Percentiles rank a stretch among this genome's conserved stretches.
Conservation (phyloP, 2,888 invertebrate species). For the Tribolium freemani region DNA sequence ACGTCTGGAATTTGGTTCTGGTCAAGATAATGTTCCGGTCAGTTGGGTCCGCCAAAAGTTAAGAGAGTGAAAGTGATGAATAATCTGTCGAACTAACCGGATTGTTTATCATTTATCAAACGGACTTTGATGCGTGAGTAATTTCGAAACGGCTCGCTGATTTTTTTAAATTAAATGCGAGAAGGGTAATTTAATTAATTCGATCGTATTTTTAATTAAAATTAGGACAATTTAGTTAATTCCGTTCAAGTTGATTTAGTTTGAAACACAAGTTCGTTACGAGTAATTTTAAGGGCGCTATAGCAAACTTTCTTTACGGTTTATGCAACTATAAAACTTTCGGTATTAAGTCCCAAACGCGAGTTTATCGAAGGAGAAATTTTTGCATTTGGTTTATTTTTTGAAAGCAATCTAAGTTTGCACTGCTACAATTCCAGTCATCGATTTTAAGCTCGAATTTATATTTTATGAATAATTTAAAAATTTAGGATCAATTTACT, state of each 20-base stretch:
- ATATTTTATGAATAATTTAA: slow-evolving; percentile 1
- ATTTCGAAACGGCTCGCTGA: background rate
- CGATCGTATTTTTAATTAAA: slow-evolving; percentile 6
- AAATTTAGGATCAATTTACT: slow-evolving; percentile 1
- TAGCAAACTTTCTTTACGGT: background rate
- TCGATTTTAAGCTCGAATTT: background rate
- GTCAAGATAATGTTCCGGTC: slow-evolving; percentile 1
- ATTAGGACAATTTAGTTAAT: background rate
- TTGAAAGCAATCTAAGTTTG: background rate
- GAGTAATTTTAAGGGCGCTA: background rate
- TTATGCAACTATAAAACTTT: slow-evolving; percentile 1
- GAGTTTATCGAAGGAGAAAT: background rate
- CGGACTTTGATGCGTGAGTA: background rate
- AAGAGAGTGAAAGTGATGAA: slow-evolving; percentile 15
- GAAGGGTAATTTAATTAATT: background rate
- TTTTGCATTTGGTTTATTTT: background rate
- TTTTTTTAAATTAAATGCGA: background rate
- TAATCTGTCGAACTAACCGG: background rate
- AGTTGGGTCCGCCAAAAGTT: slow-evolving; percentile 4
- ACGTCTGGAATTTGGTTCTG: background rate
- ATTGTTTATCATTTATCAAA: background rate
- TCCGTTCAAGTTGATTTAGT: slow-evolving; percentile 1
- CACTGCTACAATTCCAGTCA: background rate
- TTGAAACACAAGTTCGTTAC: slow-evolving; percentile 2
- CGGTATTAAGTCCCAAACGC: background rate